phyloP scores from a whole-genome alignment of 1,140 invertebrate species.

The Heterodera schachtii region DNA sequence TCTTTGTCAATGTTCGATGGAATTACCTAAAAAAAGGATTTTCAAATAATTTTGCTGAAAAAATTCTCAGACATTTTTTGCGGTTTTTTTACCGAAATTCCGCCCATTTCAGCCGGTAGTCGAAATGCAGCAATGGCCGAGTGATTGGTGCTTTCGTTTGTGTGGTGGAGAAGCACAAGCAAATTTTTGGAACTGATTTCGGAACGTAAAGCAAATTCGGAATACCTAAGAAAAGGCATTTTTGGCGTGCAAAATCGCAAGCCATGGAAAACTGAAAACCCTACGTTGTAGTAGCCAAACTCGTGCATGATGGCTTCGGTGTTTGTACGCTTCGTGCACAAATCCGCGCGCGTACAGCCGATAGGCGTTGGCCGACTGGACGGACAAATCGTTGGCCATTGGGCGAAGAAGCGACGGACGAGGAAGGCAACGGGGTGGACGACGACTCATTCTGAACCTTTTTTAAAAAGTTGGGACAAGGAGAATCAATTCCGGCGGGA shows the following conservation, averaged over 20 bases:
- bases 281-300: slow-evolving; percentile 49
- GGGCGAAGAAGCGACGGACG: not conserved
- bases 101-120: slow-evolving; percentile 55
- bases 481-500: no score
- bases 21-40: slow-evolving; percentile 24
- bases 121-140: slow-evolving; percentile 52
- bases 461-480: no score
- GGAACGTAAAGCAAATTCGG: slow-evolving; percentile 74
- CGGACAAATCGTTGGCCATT: slow-evolving; percentile 41
- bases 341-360: slow-evolving; percentile 39
- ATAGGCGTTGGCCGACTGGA: slow-evolving; percentile 44
- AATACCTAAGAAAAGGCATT: slow-evolving; percentile 68
- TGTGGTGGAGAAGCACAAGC: slow-evolving; percentile 45
- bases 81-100: slow-evolving; percentile 28
- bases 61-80: not conserved
- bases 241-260: no score
- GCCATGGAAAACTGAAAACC: no score
- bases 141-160: slow-evolving; percentile 49
- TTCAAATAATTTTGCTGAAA: not conserved
- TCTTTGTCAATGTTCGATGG: slow-evolving; percentile 50
- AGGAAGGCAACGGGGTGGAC: slow-evolving; percentile 11
- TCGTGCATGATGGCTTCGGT: slow-evolving; percentile 47
- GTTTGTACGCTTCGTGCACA: slow-evolving; percentile 45
- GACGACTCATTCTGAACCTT: slow-evolving; percentile 33
- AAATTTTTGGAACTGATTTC: slow-evolving; percentile 45